Evolutionary conservation across 2,888 invertebrate species (phyloP), one percentile per base, ranked within the genome.

Genomic region (Mimachlamys varia): DNA sequence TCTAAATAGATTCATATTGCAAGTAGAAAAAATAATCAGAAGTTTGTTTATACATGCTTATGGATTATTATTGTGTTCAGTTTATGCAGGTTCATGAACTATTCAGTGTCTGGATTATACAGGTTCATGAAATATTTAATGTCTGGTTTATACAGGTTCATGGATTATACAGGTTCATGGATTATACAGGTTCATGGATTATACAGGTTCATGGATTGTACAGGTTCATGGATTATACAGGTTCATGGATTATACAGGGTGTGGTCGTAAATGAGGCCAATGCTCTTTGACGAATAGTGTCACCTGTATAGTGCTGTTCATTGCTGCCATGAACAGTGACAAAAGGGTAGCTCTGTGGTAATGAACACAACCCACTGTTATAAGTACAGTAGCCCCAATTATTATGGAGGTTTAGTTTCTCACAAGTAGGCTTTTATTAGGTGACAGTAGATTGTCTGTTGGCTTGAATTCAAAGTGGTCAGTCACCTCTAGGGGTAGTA

Each of bases 381-480:
- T 76, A 76, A 76, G 76, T 76, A 76, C 76, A 76, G 76, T 76
- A 76, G 76, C 76, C 33, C 76, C 33, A 76, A 12, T 76, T 19
- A 58, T 58, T n/a, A 58, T 19, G 19, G 22, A 22, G 76, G 76
- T 76, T 19, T 58, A 53, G 58, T 58, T 22, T 58, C 58, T 58
- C 58, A 22, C 58, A 58, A 22, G 76, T 33, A 15, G 27, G 22
- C 22, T 44, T 17, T n/a, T 62, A 33, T 76, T 0, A 15, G 76
- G 27, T 1, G 10, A 76, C 76, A 76, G 27, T 13, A 17, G 27
- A 33, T 27, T 76, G 76, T 76, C 33, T 76, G 62, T 62, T 33
- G 2, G 76, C 76, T 33, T 4, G 62, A 53, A n/a, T n/a, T n/a
- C n/a, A n/a, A n/a, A n/a, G 62, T 33, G 76, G 76, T 76, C 76